Conservation (phyloP, 2,113 vertebrate genomes). For the Oceanodroma tethys region DNA sequence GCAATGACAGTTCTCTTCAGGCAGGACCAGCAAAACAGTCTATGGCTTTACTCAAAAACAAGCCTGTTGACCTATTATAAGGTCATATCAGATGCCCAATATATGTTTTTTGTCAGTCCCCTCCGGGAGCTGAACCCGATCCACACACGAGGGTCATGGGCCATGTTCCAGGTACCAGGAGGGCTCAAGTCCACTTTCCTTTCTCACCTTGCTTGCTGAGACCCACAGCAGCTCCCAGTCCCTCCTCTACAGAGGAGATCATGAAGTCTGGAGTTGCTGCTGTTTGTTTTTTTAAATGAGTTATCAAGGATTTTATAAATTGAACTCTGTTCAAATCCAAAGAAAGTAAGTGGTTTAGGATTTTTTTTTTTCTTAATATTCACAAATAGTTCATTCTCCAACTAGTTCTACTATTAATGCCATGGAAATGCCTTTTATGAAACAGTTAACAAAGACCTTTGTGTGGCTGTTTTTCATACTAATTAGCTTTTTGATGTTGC, state of each 20-base stretch:
- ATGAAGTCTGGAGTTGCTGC: not conserved
- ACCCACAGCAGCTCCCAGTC: not conserved
- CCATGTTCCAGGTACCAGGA: not conserved
- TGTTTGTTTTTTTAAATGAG: not conserved
- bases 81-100: rapidly evolving
- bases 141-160: rapidly evolving
- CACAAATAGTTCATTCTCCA: not conserved
- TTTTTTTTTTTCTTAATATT: not conserved
- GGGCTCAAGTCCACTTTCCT: not conserved
- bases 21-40: not conserved
- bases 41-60: not conserved
- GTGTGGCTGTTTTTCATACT: rapidly evolving
- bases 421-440: not conserved
- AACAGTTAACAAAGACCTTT: not conserved
- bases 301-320: not conserved
- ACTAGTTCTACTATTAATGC: not conserved
- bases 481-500: not conserved
- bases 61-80: rapidly evolving
- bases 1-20: not conserved
- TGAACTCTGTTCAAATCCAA: not conserved
- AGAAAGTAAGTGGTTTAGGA: not conserved
- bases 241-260: not conserved
- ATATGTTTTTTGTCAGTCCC: not conserved
- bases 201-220: not conserved
- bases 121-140: not conserved